phyloP scores from a whole-genome alignment of 2,797 vertebrate genomes.

The Paramormyrops hopkinsi region DNA sequence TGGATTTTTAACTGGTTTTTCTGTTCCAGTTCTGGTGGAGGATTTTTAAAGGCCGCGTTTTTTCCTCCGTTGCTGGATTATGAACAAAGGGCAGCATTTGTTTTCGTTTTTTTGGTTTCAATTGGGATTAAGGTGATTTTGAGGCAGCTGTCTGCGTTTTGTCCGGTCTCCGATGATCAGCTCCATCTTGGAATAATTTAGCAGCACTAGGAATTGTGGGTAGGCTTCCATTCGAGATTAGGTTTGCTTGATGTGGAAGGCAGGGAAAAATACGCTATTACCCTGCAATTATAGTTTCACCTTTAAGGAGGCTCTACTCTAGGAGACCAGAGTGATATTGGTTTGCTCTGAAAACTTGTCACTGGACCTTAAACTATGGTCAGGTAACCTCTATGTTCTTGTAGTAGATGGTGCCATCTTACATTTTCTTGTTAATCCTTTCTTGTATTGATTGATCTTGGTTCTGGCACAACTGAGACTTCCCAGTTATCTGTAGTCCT shows the following conservation, averaged over 20 bases:
- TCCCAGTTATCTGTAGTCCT: neutral
- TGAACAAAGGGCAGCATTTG: neutral
- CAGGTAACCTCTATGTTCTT: constrained; percentile 4
- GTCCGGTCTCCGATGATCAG: constrained; percentile 13
- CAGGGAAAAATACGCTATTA: neutral
- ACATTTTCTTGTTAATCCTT: neutral
- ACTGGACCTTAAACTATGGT: neutral
- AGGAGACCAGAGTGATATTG: neutral
- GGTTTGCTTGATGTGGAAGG: neutral
- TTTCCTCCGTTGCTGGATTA: neutral
- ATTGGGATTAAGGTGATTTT: constrained; percentile 39
- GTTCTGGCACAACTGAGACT: neutral
- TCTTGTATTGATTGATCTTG: neutral
- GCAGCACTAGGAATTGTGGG: neutral
- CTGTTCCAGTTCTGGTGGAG: neutral
- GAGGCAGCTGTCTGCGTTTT: constrained; percentile 33
- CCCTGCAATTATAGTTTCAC: neutral
- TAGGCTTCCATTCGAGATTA: neutral
- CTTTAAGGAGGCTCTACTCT: neutral
- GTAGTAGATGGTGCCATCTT: neutral
- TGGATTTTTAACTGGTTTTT: neutral
- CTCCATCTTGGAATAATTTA: constrained; percentile 10
- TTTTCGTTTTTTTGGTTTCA: neutral
- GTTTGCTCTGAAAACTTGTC: neutral
- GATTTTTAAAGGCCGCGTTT: neutral